These are phyloP conservation scores for Hylomyscus alleni DNA, from an alignment of 2,797 vertebrate species.

Conservation along the genomic window DNA sequence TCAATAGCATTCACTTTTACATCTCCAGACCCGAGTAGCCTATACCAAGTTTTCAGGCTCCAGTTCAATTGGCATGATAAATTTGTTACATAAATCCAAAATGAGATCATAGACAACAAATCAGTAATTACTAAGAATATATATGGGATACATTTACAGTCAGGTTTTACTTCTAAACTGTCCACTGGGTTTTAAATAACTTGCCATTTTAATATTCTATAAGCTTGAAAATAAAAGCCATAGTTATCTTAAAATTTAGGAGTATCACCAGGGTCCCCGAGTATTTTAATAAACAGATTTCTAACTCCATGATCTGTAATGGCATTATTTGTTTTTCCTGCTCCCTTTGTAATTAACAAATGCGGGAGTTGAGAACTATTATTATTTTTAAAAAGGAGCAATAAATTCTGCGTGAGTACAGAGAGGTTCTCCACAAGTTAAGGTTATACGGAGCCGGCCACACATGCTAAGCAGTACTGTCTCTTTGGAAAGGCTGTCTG, in stretches of 20 bases:
- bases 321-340: background rate
- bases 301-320: background rate
- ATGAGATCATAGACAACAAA: slow-evolving; percentile 6
- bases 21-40: background rate
- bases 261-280: background rate
- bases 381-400: background rate
- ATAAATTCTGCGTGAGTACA: background rate
- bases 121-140: background rate
- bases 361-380: background rate
- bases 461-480: background rate
- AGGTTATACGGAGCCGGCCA: background rate
- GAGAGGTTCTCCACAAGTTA: background rate
- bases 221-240: background rate
- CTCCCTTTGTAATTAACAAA: background rate
- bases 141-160: background rate
- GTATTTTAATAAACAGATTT: background rate
- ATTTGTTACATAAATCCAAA: slow-evolving; percentile 44
- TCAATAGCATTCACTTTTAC: slow-evolving; percentile 28
- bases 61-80: slow-evolving; percentile 1
- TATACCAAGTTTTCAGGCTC: background rate
- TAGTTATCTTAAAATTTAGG: background rate
- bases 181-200: background rate
- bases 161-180: background rate
- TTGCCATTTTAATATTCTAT: slow-evolving; percentile 33
- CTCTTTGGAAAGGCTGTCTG: background rate